Evolutionary conservation across 2,888 invertebrate genomes (phyloP), one percentile per base, ranked within the genome.

Genomic region (Drosophila koepferae): DNA sequence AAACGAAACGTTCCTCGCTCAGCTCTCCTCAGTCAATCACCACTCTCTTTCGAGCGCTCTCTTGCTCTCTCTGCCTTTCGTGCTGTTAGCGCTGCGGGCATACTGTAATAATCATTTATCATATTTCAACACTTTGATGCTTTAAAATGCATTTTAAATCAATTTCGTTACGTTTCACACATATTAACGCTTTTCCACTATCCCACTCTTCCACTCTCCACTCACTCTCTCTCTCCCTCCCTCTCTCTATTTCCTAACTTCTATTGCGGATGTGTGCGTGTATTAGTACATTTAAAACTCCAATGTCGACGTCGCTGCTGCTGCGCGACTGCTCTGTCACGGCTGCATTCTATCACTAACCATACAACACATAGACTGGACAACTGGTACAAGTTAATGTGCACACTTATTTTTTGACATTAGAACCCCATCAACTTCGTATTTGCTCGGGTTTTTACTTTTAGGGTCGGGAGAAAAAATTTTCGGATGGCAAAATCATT

Each of bases 91-190:
- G 55, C 77, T 76, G 60, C 72, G 58, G 74, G 77, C 78, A 40
- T 38, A 60, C 60, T 69, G 78, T 70, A 62, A 82, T 78, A 72
- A 89, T 78, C 90, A 87, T 91, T 89, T 74, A 89, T 91, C 86
- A 90, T 86, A 80, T 91, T 86, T 82, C 85, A 89, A 89, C 89
- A 89, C 89, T 82, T 89, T 87, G 81, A 82, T 80, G 86, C 84
- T 80, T 90, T 84, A 90, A 85, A 84, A 84, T 84, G 83, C 83
- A 90, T 90, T 91, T 82, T 79, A 84, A 90, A 90, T 91, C 86
- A 86, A 91, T 91, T 90, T 89, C 71, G 87, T 79, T 83, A 74
- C 81, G 68, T 77, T 81, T 75, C 58, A 80, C 72, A 71, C 79
- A 54, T 53, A 56, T 58, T 51, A 58, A 60, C 70, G 31, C 53